Base-by-base conservation (phyloP, 2,113 vertebrate species). In the Eretmochelys imbricata region DNA sequence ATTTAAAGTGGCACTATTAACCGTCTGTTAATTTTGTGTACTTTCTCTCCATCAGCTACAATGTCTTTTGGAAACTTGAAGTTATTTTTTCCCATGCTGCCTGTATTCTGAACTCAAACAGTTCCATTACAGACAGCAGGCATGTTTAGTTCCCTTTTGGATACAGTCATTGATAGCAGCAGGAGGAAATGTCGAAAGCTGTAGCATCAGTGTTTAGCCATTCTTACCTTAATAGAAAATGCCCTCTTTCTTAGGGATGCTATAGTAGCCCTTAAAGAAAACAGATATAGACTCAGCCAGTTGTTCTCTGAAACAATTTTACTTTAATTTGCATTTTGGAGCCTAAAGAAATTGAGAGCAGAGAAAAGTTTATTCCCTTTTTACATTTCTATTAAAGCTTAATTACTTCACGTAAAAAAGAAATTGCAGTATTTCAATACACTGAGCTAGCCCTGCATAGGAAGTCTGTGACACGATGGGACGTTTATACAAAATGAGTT, bases 301-400 rank as follows among this genome's bases (percentile, higher is more conserved):
- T 20, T 95, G 65, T 95, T 96, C 75, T 97, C 93, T 94, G 96
- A 97, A 97, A 96, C 87, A 93, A 49, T 92, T 97, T 97, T 97
- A 97, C 95, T 96, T 90, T 89, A 88, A 95, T 95, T 42, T 94
- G 94, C 85, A 95, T 94, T 82, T 20, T 91, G n/a, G 57, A 97
- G 72, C 78, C 89, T 94, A 84, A 88, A 86, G 82, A 94, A 69
- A 97, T 35, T 84, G 84, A 89, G 3, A 96, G 48, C 93, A 91
- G 35, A 89, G 90, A 97, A 93, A 93, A 2, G 79, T 27, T 92
- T 94, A 94, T 89, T 97, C 72, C 53, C 92, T 94, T 94, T 94
- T 96, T 75, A 97, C 91, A 92, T 95, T 92, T 57, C 65, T 57
- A 16, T 94, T 97, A 94, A 96, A 96, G 85, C 90, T 95, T 29